Base-by-base conservation (phyloP, 2,113 vertebrate species). In the Actenoides hombroni region DNA sequence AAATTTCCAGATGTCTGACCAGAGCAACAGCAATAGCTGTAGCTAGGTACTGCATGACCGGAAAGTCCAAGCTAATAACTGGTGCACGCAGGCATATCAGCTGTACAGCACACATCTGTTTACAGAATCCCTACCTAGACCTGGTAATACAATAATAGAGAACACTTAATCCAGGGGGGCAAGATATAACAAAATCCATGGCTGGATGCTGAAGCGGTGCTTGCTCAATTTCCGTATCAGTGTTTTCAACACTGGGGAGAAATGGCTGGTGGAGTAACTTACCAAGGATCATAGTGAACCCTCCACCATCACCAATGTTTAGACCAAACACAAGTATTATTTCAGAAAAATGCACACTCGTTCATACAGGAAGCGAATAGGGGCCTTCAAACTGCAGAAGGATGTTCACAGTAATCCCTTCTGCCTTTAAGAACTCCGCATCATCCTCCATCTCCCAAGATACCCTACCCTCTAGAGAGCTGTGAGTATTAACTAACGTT, bases 61-160 rank as follows among this genome's bases (percentile, higher is more conserved):
- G 33, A 28, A 86, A 88, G 69, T 39, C 80, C 77, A 64, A 88
- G 54, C 29, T 88, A 77, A n/a, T 88, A 86, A 46, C 51, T 60
- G 46, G 29, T 63, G 18, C 33, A 69, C 0, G 2, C 70, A 79
- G 74, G 56, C 37, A 16, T 44, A 54, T 59, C 87, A 84, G 67
- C 85, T 76, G 29, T n/a, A 64, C 29, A 61, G 46, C 54, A 71
- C 31, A 28, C 35, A 68, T 8, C 51, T 81, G 56, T 51, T 90
- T 37, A 63, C 40, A 78, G 78, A 90, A 42, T 42, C 56, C 25
- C 42, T 63, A 26, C 26, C 80, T 94, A 59, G 81, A 75, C 23
- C 4, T 44, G 28, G 24, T 25, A 42, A 56, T 24, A 9, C 21
- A 33, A 29, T 82, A 79, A 68, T 7, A 78, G 14, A 82, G 16